Base-by-base conservation (phyloP, 2,113 vertebrate species). In the Sturnus vulgaris region DNA sequence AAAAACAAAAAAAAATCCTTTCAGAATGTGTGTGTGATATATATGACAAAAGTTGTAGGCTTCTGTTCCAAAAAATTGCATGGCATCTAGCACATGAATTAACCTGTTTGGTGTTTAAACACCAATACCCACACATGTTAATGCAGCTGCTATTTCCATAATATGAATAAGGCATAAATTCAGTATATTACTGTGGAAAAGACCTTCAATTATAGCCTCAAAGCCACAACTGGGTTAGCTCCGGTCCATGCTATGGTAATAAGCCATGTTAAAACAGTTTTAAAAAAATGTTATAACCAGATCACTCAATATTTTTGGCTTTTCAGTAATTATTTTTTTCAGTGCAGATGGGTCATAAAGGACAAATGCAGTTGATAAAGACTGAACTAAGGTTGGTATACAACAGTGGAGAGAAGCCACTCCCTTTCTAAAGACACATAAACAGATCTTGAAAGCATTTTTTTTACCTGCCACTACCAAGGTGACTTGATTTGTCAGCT, bases 171-270 rank as follows among this genome's bases (percentile, higher is more conserved):
- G 57, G 6, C 2, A 2, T 64, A 76, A 73, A 11, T 46, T 72
- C 46, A 72, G 17, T 49, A 49, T 77, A 80, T 91, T 65, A 14
- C 7, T 28, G 5, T 21, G 65, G 22, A 12, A 31, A 64, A 88
- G 22, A 53, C 16, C 25, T 72, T 60, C 19, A 82, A 7, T 23
- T 39, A 27, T 10, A 24, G 7, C 35, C 15, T 86, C 30, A 86
- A 63, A 83, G 4, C 44, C 75, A n/a, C 60, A 75, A 4, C 10
- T 15, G 40, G 3, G 8, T 59, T 75, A 81, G 19, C 10, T 77
- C 27, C 73, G 11, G 1, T 77, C 23, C 52, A 40, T 0, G 0
- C 11, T 86, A 7, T 16, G 19, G 2, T 63, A 75, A 0, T 0
- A 56, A 88, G 11, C 12, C 8, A 13, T 57, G 8, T 53, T 86